phyloP scores from a whole-genome alignment of 2,113 vertebrate species.

The Sphyrna mokarran region DNA sequence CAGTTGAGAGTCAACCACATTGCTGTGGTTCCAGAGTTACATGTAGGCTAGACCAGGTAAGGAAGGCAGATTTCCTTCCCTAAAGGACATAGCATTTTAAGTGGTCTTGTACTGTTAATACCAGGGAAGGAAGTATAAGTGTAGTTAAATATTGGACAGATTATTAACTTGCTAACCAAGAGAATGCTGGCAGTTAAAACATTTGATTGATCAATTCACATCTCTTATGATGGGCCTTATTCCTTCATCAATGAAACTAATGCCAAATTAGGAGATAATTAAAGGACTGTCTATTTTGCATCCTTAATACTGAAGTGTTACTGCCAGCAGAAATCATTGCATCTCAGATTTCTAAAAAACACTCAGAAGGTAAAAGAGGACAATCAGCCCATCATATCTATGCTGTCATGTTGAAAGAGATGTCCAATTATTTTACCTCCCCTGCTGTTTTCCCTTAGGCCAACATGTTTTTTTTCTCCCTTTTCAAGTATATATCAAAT shows the following conservation, averaged over 20 bases:
- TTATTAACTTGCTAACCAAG: not conserved
- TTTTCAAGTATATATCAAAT: not conserved
- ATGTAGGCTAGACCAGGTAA: too few species aligned
- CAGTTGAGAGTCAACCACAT: too few species aligned
- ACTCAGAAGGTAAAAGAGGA: not conserved
- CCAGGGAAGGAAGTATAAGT: not conserved
- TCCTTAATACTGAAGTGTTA: not conserved
- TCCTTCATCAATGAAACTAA: not conserved
- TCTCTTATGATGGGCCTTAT: not conserved
- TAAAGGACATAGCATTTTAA: not conserved
- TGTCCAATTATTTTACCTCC: not conserved
- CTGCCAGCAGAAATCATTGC: not conserved
- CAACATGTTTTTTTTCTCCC: not conserved
- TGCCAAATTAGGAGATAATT: not conserved
- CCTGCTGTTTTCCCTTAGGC: not conserved
- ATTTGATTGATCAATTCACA: not conserved
- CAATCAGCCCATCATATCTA: not conserved
- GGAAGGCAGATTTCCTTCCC: too few species aligned
- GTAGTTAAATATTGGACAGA: not conserved
- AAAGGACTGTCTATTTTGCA: not conserved
- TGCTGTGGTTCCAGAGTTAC: too few species aligned
- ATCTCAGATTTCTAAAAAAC: not conserved
- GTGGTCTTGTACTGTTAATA: not conserved
- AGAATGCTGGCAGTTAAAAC: not conserved
- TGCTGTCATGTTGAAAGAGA: not conserved